These are phyloP conservation scores for Euwallacea similis DNA, from an alignment of 1,140 invertebrate species.

Conservation along the genomic window DNA sequence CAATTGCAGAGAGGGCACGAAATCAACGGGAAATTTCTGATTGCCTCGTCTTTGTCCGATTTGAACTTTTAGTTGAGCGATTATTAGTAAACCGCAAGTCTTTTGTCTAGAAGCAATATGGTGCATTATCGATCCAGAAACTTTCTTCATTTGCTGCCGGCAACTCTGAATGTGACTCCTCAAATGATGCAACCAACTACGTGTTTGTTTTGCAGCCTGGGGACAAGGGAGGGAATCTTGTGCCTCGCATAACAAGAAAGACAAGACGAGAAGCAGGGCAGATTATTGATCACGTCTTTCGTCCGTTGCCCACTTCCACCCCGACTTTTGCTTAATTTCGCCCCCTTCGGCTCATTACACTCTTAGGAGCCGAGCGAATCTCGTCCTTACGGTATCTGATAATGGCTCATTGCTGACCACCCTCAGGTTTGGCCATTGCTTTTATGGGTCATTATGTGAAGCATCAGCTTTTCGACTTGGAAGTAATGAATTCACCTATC, in stretches of 20 bases:
- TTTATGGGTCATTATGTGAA: constrained; percentile 47
- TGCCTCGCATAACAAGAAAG: constrained; percentile 8
- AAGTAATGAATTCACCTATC: too few relatives aligned
- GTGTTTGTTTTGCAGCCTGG: not conserved
- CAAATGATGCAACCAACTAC: too few relatives aligned
- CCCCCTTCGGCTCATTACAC: constrained; percentile 51
- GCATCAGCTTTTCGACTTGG: too few relatives aligned
- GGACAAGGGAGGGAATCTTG: not conserved
- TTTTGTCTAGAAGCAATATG: constrained; percentile 19
- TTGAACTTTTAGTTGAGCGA: constrained; percentile 6
- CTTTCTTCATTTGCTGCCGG: constrained; percentile 1
- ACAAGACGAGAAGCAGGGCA: constrained; percentile 18
- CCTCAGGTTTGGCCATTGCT: constrained; percentile 41
- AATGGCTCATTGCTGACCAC: constrained; percentile 34
- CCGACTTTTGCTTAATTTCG: constrained; percentile 49
- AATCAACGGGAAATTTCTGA: not conserved
- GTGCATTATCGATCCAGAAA: constrained; percentile 10
- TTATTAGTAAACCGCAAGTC: constrained; percentile 1
- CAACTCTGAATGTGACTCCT: too few relatives aligned
- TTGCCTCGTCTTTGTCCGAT: constrained; percentile 14
- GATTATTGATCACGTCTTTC: constrained; percentile 50
- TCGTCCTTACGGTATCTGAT: constrained; percentile 45
- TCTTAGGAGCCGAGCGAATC: constrained; percentile 40
- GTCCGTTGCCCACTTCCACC: constrained; percentile 34
- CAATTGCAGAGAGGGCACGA: not conserved